These are phyloP conservation scores for Gonioctena quinquepunctata DNA, from an alignment of 1,140 invertebrate species.

Conservation along the genomic window DNA sequence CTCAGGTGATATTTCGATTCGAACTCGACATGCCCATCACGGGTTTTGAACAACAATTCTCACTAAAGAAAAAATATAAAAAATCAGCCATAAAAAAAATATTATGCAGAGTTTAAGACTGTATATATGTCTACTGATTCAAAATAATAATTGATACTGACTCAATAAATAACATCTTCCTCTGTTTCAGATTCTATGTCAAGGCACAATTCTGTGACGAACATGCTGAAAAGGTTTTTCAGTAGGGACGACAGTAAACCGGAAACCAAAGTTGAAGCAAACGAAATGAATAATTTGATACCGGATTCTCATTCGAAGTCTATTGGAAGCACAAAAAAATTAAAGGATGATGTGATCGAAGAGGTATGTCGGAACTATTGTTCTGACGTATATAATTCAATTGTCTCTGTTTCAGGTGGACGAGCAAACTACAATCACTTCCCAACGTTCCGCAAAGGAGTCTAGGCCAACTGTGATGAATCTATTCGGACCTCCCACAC, in stretches of 20 bases:
- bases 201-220: conserved; percentile 73
- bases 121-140: neutral
- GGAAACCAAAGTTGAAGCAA: conserved; percentile 42
- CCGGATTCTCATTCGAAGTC: conserved; percentile 18
- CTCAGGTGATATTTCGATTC: too few relatives aligned
- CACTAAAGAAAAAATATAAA: too few relatives aligned
- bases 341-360: conserved; percentile 77
- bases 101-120: too few relatives aligned
- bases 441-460: conserved; percentile 64
- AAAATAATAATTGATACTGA: too few relatives aligned
- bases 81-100: too few relatives aligned
- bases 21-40: too few relatives aligned
- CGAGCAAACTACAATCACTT: conserved; percentile 77
- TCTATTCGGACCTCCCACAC: conserved; percentile 60
- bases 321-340: conserved; percentile 66
- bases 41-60: too few relatives aligned
- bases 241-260: conserved; percentile 68
- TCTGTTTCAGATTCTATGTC: conserved; percentile 63
- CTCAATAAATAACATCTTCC: too few relatives aligned
- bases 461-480: conserved; percentile 62
- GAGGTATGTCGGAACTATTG: conserved; percentile 58
- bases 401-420: conserved; percentile 58
- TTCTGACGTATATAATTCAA: neutral
- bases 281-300: conserved; percentile 35
- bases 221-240: conserved; percentile 74